Evolutionary conservation across 1,140 invertebrate genomes (phyloP), one percentile per base, ranked within the genome.

Genomic region (Philotrypesis tridentata): DNA sequence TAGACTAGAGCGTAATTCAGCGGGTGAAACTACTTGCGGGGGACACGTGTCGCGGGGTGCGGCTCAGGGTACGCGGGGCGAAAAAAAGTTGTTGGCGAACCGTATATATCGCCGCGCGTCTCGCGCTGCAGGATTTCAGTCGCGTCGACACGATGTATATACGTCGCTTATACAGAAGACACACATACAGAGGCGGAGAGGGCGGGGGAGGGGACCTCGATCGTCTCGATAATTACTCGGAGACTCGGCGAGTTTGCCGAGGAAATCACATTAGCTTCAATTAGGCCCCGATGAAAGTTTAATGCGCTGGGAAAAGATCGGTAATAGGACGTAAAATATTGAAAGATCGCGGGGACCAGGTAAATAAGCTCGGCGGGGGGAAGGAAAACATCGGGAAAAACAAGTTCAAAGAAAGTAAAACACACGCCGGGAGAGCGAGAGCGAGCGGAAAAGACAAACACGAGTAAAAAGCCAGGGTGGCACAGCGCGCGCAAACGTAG

Each of bases 341-440:
- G 55, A 76, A 82, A 76, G 65, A 63, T 40, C 12, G 48, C 33
- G 31, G 12, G 8, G 25, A 17, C 14, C 21, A 27, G n/a, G 80
- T 71, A 76, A 82, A 76, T 25, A 82, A 81, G 23, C 12, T 12
- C 9, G n/a, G 61, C 9, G 0, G 2, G 40, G 12, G 6, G 31
- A 72, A 74, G 27, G 55, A 75, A 70, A 81, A 63, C 31, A 29
- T 6, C 1, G 25, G 61, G 21, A 65, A 81, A 75, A 80, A 31
- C n/a, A 67, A 78, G 17, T 82, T 71, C n/a, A 76, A 82, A 71
- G 73, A 82, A 82, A 77, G 80, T 82, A 76, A 77, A 82, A 82
- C 67, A 82, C 23, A n/a, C n/a, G n/a, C n/a, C n/a, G n/a, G n/a
- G n/a, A n/a, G 63, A 61, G 65, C 25, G 5, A 7, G 48, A 55